Evolutionary conservation across 2,797 vertebrate species (phyloP).

Genomic region (Florisuga fusca): DNA sequence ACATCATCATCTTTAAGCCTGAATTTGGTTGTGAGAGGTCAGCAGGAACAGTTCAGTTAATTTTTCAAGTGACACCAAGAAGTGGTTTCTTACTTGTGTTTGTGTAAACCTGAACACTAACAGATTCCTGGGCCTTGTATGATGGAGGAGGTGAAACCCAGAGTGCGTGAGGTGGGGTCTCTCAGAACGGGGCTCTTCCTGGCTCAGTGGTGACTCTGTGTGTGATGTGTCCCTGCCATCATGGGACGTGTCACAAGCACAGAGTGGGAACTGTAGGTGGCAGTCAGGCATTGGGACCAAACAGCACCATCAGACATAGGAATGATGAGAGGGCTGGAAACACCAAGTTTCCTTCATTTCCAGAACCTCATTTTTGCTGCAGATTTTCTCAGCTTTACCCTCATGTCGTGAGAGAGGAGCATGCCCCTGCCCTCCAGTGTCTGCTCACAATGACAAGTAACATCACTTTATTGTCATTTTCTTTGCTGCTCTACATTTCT

Average conservation of each 20-base stretch:
- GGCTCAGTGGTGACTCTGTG: not conserved
- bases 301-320: not conserved
- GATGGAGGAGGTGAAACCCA: not conserved
- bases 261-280: not conserved
- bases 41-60: not conserved
- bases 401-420: not conserved
- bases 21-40: not conserved
- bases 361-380: not conserved
- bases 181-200: not conserved
- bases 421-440: not conserved
- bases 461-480: not conserved
- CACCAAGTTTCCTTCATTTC: not conserved
- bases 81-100: not conserved
- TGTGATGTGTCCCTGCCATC: rapidly evolving
- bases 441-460: not conserved
- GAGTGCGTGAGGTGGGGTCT: not conserved
- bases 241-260: not conserved
- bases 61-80: not conserved
- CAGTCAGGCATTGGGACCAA: slow-evolving; percentile 19
- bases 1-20: not conserved
- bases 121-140: not conserved
- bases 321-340: rapidly evolving
- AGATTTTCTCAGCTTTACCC: not conserved
- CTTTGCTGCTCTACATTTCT: not conserved
- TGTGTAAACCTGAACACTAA: not conserved